Evolutionary conservation across 2,888 invertebrate species (phyloP), one percentile per base, ranked within the genome.

Genomic region (Taphrorychus bicolor): DNA sequence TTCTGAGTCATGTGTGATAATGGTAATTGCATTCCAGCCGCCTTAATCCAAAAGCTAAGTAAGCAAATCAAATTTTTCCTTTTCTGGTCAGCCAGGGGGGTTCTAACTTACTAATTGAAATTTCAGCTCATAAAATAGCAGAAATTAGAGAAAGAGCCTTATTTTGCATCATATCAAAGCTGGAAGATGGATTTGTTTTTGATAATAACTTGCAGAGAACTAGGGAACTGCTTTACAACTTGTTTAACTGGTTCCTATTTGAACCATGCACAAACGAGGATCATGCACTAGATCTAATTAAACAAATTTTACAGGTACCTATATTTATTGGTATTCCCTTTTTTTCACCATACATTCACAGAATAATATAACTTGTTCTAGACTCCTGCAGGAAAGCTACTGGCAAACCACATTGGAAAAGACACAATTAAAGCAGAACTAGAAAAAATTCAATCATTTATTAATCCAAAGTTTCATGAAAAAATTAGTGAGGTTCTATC

Each of bases 171-270:
- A 71, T 85, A 71, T 86, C 88, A 0, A 91, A 91, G 78, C 80
- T 90, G n/a, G 85, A 86, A 64, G 81, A 87, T 70, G 89, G 89
- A 17, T 87, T 88, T 82, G 81, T 84, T 59, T 82, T 87, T 57
- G 86, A 88, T 61, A 87, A 88, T 75, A 88, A 88, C 74, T 77
- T 88, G 58, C 83, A 85, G 16, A 82, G 85, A 45, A 87, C 85
- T 40, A 85, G 87, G 69, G 86, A 88, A 74, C 80, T 90, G 16
- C 76, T 90, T 18, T 81, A 84, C 56, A 85, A 86, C 69, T 79
- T 90, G 21, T 80, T 90, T 52, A 83, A 85, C 56, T 91, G 90
- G 90, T 89, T 90, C 77, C 78, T 85, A 53, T 84, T 83, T 61
- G 83, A 86, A 41, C 80, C 83, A 52, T 83, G 85, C 40, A 81